A percentile compares a stretch with the other conserved stretches of the same genome.
Conservation (phyloP, 1,140 invertebrate genomes). For the Eumeta japonica region DNA sequence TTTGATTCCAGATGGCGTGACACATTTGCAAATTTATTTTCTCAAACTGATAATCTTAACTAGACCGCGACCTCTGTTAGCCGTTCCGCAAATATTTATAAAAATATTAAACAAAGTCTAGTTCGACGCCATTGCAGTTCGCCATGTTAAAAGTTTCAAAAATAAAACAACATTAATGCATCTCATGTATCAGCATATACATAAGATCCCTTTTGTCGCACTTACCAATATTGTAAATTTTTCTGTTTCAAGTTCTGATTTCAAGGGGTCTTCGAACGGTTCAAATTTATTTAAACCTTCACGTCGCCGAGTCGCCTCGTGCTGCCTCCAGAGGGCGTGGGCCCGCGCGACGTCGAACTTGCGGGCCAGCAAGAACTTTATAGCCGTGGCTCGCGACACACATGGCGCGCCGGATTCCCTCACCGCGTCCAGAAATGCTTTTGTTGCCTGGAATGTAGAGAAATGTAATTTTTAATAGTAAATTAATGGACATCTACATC, state of each 20-base stretch:
- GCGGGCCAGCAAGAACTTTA: slow-evolving; percentile 91
- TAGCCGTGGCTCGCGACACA: slow-evolving; percentile 72
- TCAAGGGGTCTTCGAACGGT: slow-evolving; percentile 76
- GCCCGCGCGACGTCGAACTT: slow-evolving; percentile 93
- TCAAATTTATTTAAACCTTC: slow-evolving; percentile 85
- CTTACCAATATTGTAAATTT: slow-evolving; percentile 96
- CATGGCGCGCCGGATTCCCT: slow-evolving; percentile 64
- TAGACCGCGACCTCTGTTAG: too few relatives aligned
- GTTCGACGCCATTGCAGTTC: too few relatives aligned
- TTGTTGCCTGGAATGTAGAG: slow-evolving; percentile 66
- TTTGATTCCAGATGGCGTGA: too few relatives aligned
- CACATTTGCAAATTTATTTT: too few relatives aligned
- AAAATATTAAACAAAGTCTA: too few relatives aligned
- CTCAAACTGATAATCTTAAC: too few relatives aligned
- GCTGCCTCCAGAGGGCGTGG: slow-evolving; percentile 83
- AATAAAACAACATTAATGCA: too few relatives aligned
- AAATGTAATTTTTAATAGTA: too few relatives aligned
- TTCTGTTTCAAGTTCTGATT: slow-evolving; percentile 84
- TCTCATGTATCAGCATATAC: too few relatives aligned
- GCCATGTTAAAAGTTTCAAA: too few relatives aligned
- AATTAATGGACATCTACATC: too few relatives aligned
- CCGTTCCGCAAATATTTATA: too few relatives aligned
- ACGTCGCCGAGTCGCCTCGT: slow-evolving; percentile 81
- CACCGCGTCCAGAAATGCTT: slow-evolving; percentile 74
- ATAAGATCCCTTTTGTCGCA: slow-evolving; percentile 13